Conservation (phyloP, 2,113 vertebrate genomes). For the Corythaixoides concolor region DNA sequence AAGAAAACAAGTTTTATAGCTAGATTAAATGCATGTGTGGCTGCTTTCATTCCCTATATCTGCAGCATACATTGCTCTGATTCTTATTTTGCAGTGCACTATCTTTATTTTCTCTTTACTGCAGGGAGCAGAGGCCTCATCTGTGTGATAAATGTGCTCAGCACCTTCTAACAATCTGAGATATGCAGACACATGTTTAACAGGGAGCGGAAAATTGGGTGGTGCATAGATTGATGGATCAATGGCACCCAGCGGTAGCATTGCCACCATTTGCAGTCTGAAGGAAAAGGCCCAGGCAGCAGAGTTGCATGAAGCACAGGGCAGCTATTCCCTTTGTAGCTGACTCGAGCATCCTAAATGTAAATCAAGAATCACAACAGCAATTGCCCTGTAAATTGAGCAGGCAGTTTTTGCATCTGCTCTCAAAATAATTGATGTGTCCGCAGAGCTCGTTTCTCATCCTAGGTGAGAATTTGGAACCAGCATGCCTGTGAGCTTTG, state of each 20-base stretch:
- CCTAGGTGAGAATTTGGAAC: not conserved
- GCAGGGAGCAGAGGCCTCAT: not conserved
- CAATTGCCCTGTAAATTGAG: not conserved
- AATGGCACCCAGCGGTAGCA: not conserved
- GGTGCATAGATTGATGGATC: not conserved
- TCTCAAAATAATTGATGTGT: not conserved
- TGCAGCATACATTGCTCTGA: fast-evolving
- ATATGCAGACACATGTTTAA: not conserved
- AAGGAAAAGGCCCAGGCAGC: not conserved
- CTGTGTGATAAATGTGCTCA: not conserved
- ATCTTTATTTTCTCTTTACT: not conserved
- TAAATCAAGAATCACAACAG: not conserved
- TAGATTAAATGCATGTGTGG: not conserved
- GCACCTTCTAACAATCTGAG: not conserved
- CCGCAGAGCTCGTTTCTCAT: not conserved
- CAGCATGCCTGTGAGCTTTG: not conserved
- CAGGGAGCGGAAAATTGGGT: not conserved
- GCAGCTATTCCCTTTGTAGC: not conserved
- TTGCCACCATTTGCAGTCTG: not conserved
- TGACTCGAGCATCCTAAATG: not conserved
- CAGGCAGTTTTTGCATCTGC: not conserved
- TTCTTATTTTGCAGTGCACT: not conserved
- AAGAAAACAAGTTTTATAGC: not conserved
- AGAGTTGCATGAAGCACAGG: not conserved
- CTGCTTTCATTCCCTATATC: not conserved